phyloP scores from a whole-genome alignment of 2,797 vertebrate genomes.

The Gorsachius magnificus region DNA sequence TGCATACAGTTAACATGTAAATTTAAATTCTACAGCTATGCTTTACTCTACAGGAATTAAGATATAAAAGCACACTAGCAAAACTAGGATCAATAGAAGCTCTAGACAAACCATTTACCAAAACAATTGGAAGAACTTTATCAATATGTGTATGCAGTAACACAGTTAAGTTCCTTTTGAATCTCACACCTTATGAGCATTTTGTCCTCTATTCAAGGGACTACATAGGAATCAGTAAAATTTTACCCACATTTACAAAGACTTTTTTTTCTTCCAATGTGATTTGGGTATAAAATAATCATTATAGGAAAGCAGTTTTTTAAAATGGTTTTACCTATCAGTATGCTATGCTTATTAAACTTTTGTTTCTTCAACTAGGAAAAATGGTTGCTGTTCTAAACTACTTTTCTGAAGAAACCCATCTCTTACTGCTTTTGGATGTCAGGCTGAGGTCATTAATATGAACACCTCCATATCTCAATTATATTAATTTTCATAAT shows the following conservation, averaged over 20 bases:
- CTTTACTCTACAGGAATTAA: constrained; percentile 21
- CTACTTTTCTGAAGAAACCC: background rate
- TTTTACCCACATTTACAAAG: background rate
- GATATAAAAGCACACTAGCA: constrained; percentile 10
- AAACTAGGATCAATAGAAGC: background rate
- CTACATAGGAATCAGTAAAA: background rate
- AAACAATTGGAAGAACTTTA: background rate
- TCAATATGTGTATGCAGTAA: background rate
- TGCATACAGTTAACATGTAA: background rate
- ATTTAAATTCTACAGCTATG: constrained; percentile 16
- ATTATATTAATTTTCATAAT: background rate
- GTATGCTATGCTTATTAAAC: background rate
- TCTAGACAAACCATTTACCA: background rate
- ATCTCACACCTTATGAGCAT: background rate
- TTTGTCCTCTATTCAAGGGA: background rate
- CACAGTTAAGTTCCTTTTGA: background rate
- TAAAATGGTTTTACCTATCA: background rate
- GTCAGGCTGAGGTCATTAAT: background rate
- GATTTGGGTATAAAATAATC: background rate
- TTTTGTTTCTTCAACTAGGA: background rate
- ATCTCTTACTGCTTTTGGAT: background rate
- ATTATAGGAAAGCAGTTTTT: background rate
- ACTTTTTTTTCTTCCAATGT: background rate
- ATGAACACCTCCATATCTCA: background rate
- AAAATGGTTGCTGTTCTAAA: background rate